Conservation (phyloP, 2,797 vertebrate genomes). For the Phalloptychus januarius region DNA sequence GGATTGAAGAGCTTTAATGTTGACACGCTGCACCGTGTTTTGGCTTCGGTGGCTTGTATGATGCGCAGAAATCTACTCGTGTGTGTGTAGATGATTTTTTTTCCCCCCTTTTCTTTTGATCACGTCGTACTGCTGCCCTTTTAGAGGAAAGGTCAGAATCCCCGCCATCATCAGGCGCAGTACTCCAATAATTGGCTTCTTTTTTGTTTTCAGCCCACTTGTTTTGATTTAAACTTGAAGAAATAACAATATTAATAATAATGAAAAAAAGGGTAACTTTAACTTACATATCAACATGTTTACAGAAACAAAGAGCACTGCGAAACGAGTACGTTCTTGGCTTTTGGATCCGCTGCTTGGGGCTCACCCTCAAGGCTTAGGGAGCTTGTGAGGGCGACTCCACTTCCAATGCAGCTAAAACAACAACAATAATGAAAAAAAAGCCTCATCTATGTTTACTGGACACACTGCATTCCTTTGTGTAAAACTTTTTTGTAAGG, state of each 20-base stretch:
- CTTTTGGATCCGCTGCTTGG: slow-evolving; percentile 57
- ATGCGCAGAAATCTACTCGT: slow-evolving; percentile 44
- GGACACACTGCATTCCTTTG: slow-evolving; percentile 75
- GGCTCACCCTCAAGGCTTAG: slow-evolving; percentile 49
- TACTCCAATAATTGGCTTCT: slow-evolving; percentile 50
- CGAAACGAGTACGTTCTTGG: slow-evolving; percentile 58
- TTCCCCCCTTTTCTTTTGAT: slow-evolving; percentile 4
- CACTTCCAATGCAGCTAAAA: slow-evolving; percentile 61
- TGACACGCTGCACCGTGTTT: slow-evolving; percentile 29
- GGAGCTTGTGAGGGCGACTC: slow-evolving; percentile 52
- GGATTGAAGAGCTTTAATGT: slow-evolving; percentile 47
- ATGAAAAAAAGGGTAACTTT: slow-evolving; percentile 11
- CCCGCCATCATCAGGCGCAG: slow-evolving; percentile 40
- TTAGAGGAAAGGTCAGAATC: slow-evolving; percentile 46
- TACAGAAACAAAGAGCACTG: slow-evolving; percentile 74
- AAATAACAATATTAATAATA: neutral
- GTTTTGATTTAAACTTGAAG: slow-evolving; percentile 58
- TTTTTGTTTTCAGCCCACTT: slow-evolving; percentile 43
- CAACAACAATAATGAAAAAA: neutral
- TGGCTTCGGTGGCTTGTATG: slow-evolving; percentile 51
- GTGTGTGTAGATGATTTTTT: slow-evolving; percentile 16
- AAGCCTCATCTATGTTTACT: slow-evolving; percentile 75
- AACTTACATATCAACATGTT: slow-evolving; percentile 77
- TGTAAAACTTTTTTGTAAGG: slow-evolving; percentile 69
- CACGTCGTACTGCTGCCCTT: slow-evolving; percentile 47